Conservation (phyloP, 2,888 invertebrate species). For the Neuroscelio doddi region DNA sequence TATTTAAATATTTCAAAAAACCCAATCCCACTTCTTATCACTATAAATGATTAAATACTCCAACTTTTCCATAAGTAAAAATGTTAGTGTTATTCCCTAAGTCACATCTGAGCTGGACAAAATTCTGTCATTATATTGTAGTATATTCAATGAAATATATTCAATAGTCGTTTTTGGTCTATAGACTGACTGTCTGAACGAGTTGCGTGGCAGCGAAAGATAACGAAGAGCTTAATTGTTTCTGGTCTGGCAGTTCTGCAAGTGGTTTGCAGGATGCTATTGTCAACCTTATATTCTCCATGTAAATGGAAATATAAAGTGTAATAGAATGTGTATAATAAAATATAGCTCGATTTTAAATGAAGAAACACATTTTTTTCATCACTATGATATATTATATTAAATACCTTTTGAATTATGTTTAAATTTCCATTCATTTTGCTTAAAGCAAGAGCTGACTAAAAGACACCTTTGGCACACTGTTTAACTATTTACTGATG, state of each 20-base stretch:
- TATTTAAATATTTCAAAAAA: too few species aligned
- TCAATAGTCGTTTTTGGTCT: background rate
- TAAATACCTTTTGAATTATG: too few species aligned
- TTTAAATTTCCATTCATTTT: too few species aligned
- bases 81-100: background rate
- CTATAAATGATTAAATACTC: background rate
- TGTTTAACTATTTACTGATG: background rate
- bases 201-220: constrained; percentile 60
- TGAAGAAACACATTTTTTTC: too few species aligned
- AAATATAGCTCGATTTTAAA: too few species aligned
- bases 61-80: background rate
- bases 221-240: constrained; percentile 67
- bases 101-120: background rate
- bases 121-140: background rate
- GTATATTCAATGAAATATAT: constrained; percentile 1
- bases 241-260: constrained; percentile 67
- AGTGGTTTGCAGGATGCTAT: constrained; percentile 49
- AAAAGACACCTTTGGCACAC: background rate
- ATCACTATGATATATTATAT: too few species aligned
- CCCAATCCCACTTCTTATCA: too few species aligned
- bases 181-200: constrained; percentile 1
- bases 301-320: background rate
- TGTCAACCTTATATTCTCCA: background rate
- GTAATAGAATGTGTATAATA: background rate
- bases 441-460: background rate